phyloP scores from a whole-genome alignment of 2,113 vertebrate genomes.

The Perccottus glenii region DNA sequence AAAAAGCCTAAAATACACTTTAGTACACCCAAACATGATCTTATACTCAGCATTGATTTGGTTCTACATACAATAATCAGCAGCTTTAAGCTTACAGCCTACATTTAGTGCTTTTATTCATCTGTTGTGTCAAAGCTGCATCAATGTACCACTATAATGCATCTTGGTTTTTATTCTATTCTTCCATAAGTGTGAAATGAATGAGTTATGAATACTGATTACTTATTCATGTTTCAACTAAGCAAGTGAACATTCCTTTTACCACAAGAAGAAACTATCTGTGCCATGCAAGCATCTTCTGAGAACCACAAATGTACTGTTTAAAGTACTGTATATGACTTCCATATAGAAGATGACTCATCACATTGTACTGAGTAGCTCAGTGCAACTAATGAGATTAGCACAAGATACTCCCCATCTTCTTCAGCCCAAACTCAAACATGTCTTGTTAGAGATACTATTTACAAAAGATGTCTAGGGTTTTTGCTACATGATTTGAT shows the following conservation, averaged over 20 bases:
- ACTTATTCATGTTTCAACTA: conserved; percentile 27
- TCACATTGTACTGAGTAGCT: too few species aligned
- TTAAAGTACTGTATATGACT: conserved; percentile 12
- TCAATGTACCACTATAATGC: not conserved
- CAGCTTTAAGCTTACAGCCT: not conserved
- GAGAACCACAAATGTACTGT: conserved; percentile 20
- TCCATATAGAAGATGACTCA: not conserved
- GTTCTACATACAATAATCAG: too few species aligned
- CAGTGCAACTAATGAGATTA: conserved; percentile 27
- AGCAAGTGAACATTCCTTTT: conserved; percentile 6
- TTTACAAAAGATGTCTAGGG: conserved; percentile 24
- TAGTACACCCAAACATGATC: too few species aligned
- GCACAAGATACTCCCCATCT: conserved; percentile 4
- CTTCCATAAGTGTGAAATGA: conserved; percentile 14
- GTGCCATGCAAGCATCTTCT: conserved; percentile 7
- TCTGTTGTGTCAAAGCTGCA: not conserved
- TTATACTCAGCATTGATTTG: too few species aligned
- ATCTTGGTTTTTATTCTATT: not conserved
- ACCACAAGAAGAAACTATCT: conserved; percentile 29
- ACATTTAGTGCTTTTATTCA: too few species aligned
- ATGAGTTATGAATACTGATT: conserved; percentile 16
- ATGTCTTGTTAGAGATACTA: not conserved
- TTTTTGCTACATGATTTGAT: conserved; percentile 21
- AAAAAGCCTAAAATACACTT: too few species aligned
- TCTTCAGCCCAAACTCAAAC: not conserved